Evolutionary conservation across 2,888 invertebrate species (phyloP), one percentile per base, ranked within the genome.

Genomic region (Theretra japonica): DNA sequence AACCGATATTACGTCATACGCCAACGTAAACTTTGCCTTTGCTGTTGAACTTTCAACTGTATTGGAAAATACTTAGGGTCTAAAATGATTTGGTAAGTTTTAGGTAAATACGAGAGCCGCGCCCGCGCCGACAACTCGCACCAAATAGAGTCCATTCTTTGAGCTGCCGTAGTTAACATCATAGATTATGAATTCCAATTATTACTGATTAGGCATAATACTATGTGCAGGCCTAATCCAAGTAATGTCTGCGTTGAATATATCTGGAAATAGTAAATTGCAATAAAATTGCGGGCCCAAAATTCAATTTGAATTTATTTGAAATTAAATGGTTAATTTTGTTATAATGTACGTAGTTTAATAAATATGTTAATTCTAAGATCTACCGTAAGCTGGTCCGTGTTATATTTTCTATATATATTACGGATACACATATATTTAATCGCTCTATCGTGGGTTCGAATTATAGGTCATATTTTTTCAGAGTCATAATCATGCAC

Each of bases 101-200:
- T 69, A 33, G 69, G 82, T 76, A 86, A 86, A 85, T 80, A 86
- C 77, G 57, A 58, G 65, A 73, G 79, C 72, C 80, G 82, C 85
- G 87, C 80, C 82, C 78, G 84, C 79, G 81, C 85, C 82, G 86
- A 83, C 57, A 76, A 81, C 79, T 84, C 82, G 81, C 82, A 84
- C 85, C 87, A 88, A 89, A 88, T 73, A 77, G 75, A 79, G 76
- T 80, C 77, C 79, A 79, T 84, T 82, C 90, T 92, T 91, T 91
- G 89, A 88, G 90, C 90, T 90, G 90, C 90, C 90, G 90, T 84
- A 82, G 81, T 82, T 81, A 77, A 70, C 73, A 76, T 74, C 88
- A 86, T 76, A 88, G 88, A 89, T 76, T 82, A 87, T 75, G 59
- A 76, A 80, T 77, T 68, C 62, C 62, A 65, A 56, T 23, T 2